Evolutionary conservation across 2,797 vertebrate genomes (phyloP).

Genomic region (Eidolon dupreanum): DNA sequence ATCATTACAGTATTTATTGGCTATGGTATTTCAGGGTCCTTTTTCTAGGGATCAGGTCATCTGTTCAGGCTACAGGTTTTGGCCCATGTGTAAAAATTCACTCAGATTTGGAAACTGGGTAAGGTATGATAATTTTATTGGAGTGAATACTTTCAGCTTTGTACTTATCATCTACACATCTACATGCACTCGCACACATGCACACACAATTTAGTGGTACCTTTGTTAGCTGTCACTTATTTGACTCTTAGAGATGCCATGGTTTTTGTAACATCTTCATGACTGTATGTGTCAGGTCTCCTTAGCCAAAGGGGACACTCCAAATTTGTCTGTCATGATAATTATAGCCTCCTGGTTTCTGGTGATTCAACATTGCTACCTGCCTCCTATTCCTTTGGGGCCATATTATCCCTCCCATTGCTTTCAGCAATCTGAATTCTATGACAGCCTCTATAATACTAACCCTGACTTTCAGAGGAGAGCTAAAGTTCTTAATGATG

Average conservation of each 20-base stretch:
- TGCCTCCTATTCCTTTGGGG: background rate
- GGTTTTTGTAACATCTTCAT: background rate
- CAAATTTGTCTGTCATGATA: background rate
- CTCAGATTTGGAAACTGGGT: background rate
- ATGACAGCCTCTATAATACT: background rate
- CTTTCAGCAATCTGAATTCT: background rate
- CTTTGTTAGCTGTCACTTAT: background rate
- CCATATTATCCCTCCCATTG: background rate
- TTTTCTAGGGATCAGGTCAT: background rate
- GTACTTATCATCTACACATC: background rate
- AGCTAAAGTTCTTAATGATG: background rate
- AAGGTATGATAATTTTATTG: background rate
- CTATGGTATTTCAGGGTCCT: background rate
- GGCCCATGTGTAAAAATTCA: background rate
- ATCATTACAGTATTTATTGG: background rate
- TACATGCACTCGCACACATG: background rate
- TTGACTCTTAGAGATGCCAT: background rate
- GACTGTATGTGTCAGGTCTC: background rate
- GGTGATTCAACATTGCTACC: background rate
- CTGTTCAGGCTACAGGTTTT: background rate
- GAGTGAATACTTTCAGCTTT: background rate
- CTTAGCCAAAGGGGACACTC: background rate
- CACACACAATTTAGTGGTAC: background rate
- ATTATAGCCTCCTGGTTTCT: background rate
- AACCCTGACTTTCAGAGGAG: background rate